These are phyloP conservation scores for Tenthredo mesomela DNA, from an alignment of 2,888 invertebrate genomes.

Conservation along the genomic window DNA sequence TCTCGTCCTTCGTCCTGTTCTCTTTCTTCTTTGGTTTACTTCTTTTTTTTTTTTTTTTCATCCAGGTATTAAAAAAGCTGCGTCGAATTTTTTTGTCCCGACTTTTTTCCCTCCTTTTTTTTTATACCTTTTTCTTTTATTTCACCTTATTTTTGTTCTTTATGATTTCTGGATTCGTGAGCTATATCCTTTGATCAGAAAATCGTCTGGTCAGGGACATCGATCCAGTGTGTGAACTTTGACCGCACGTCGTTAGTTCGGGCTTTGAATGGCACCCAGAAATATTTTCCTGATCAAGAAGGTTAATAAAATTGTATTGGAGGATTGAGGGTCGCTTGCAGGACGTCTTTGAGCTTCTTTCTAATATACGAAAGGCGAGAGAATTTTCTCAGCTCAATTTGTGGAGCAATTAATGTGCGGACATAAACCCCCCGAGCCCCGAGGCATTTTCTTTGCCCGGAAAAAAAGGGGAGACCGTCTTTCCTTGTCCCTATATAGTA, in stretches of 20 bases:
- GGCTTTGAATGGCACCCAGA: not conserved
- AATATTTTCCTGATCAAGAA: not conserved
- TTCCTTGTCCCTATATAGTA: not conserved
- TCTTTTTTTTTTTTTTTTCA: not conserved
- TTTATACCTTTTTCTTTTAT: not conserved
- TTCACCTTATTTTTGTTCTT: not conserved
- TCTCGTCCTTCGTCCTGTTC: not conserved
- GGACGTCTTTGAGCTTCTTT: not conserved
- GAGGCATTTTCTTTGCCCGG: not conserved
- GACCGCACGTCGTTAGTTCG: not conserved
- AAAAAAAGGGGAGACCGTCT: slow-evolving; percentile 10
- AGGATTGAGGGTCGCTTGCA: not conserved
- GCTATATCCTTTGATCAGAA: slow-evolving; percentile 1
- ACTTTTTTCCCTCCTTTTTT: not conserved
- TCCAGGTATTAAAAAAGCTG: not conserved
- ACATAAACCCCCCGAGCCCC: not conserved
- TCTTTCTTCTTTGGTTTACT: not conserved
- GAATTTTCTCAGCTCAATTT: slow-evolving; percentile 8
- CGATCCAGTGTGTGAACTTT: not conserved
- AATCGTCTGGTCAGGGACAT: not conserved
- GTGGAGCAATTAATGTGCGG: slow-evolving; percentile 19
- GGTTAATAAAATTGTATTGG: not conserved
- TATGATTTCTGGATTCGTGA: not conserved
- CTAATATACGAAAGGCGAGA: not conserved
- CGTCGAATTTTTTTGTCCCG: not conserved